Percentiles rank a stretch among this genome's conserved stretches.
Conservation (phyloP, 2,797 vertebrate genomes). For the Buphagus erythrorhynchus region DNA sequence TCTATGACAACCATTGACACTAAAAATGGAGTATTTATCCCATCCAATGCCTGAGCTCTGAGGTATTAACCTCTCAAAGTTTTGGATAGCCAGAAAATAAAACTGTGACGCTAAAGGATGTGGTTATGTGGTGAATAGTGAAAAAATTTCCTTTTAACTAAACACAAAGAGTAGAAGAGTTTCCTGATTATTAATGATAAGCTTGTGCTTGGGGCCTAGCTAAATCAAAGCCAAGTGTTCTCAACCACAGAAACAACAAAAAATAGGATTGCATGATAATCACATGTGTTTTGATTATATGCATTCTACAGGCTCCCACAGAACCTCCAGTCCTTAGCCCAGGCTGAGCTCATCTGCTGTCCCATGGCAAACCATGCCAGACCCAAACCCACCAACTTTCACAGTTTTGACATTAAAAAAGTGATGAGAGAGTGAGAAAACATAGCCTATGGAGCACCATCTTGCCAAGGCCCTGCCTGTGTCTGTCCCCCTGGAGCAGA, state of each 20-base stretch:
- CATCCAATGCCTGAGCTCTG: not conserved
- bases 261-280: not conserved
- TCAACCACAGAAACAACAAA: slow-evolving; percentile 1
- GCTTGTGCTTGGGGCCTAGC: not conserved
- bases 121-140: not conserved
- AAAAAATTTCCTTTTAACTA: slow-evolving; percentile 20
- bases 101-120: not conserved
- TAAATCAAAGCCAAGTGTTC: slow-evolving; percentile 16
- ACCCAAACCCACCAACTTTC: not conserved
- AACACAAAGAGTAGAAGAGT: not conserved
- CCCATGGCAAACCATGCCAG: not conserved
- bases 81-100: not conserved
- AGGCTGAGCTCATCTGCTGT: not conserved
- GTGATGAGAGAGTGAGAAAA: not conserved
- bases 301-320: not conserved
- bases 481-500: not conserved
- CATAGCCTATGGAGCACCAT: not conserved
- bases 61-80: not conserved
- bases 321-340: not conserved
- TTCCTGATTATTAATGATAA: slow-evolving; percentile 30
- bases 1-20: not conserved
- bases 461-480: not conserved
- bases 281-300: not conserved
- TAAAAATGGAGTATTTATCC: not conserved
- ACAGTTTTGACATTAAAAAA: not conserved